Conservation (phyloP, 2,888 invertebrate species). For the Camponotus fellah region DNA sequence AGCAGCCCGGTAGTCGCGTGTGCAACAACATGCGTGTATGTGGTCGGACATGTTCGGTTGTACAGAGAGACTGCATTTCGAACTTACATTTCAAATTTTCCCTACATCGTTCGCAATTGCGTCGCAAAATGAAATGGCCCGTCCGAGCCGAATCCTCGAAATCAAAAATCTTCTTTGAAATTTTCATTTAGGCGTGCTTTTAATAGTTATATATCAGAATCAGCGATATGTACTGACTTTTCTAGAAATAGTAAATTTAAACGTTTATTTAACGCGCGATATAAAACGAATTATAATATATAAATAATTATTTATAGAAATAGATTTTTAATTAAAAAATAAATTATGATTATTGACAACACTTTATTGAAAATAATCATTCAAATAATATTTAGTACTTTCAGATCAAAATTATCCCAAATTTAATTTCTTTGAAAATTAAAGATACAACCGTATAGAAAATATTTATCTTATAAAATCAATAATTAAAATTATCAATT, state of each 20-base stretch:
- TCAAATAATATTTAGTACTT: neutral
- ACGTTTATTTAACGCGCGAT: no score
- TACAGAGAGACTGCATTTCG: constrained; percentile 61
- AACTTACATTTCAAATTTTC: constrained; percentile 41
- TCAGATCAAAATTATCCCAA: neutral
- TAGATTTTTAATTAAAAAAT: neutral
- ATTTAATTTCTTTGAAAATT: neutral
- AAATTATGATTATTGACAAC: neutral
- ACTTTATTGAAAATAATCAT: neutral
- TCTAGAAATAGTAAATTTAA: neutral
- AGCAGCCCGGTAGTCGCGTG: constrained; percentile 48
- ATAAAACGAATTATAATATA: neutral
- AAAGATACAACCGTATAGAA: neutral
- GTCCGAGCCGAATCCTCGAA: neutral
- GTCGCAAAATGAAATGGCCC: neutral
- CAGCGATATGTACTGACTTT: neutral
- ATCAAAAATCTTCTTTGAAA: constrained; percentile 8
- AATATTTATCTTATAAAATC: neutral
- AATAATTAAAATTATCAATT: neutral
- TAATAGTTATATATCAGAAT: constrained; percentile 1
- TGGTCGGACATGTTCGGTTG: constrained; percentile 30
- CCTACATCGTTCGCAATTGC: constrained; percentile 34
- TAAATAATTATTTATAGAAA: neutral
- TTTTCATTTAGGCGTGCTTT: neutral
- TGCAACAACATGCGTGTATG: constrained; percentile 34